These are phyloP conservation scores for Myxocyprinus asiaticus DNA, from an alignment of 2,113 vertebrate genomes.

Conservation along the genomic window DNA sequence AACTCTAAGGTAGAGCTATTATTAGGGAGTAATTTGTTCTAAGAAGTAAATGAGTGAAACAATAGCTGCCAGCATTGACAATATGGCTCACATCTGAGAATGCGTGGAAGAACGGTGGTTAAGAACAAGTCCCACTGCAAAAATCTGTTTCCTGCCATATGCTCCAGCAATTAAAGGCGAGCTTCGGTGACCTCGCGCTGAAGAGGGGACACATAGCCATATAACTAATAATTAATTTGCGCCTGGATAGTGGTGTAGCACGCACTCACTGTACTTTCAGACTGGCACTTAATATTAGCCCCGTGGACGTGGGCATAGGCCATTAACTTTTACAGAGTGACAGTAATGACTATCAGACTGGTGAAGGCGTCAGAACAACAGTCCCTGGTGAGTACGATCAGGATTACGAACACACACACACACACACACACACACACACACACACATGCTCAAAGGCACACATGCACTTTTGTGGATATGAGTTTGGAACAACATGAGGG, in stretches of 20 bases:
- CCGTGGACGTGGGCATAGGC: conserved; percentile 31
- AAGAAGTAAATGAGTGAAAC: conserved; percentile 99
- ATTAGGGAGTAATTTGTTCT: conserved; percentile 99
- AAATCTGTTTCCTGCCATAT: conserved; percentile 99
- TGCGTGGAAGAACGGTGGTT: conserved; percentile 90
- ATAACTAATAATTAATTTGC: conserved; percentile 81
- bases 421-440: not conserved
- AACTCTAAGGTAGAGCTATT: conserved; percentile 99
- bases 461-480: too few species aligned
- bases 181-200: conserved; percentile 93
- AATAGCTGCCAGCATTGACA: conserved; percentile 99
- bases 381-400: conserved; percentile 10
- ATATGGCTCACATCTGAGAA: conserved; percentile 99
- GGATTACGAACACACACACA: not conserved
- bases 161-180: conserved; percentile 97
- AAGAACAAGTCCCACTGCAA: conserved; percentile 96
- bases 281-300: conserved; percentile 59
- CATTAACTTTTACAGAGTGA: conserved; percentile 64
- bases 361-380: conserved; percentile 43
- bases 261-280: conserved; percentile 35
- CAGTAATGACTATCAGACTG: conserved; percentile 49
- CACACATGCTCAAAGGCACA: too few species aligned
- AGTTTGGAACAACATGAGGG: too few species aligned
- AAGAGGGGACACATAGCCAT: conserved; percentile 88
- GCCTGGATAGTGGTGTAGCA: conserved; percentile 49